phyloP scores from a whole-genome alignment of 2,113 vertebrate genomes.

The Anolis sagrei region DNA sequence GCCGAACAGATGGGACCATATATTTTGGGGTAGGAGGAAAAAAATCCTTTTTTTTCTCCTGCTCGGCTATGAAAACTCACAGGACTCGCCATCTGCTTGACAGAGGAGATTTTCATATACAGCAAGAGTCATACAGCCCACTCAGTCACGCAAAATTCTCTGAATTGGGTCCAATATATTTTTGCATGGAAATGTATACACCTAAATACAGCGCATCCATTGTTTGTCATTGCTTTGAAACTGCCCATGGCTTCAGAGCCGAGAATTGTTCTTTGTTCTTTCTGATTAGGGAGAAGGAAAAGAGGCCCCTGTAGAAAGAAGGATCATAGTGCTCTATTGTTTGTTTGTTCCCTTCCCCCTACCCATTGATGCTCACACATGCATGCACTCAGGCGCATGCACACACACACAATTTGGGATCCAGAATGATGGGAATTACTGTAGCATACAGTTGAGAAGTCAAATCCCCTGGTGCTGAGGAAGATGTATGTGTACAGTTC shows the following conservation, averaged over 20 bases:
- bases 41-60: neutral
- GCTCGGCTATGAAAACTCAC: neutral
- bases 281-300: conserved; percentile 55
- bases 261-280: conserved; percentile 54
- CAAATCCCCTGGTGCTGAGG: conserved; percentile 13
- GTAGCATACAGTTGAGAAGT: conserved; percentile 31
- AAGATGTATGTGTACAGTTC: conserved; percentile 3
- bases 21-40: neutral
- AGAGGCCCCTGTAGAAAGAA: conserved; percentile 49
- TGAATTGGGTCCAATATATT: conserved; percentile 37
- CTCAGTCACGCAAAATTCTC: conserved; percentile 13
- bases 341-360: conserved; percentile 12
- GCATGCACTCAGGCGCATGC: neutral
- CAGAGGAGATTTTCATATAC: neutral
- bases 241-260: conserved; percentile 50
- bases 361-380: neutral
- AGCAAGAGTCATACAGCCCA: neutral
- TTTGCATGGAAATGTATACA: conserved; percentile 28
- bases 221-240: conserved; percentile 41
- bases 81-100: conserved; percentile 3
- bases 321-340: conserved; percentile 36
- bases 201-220: conserved; percentile 24
- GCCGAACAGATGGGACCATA: neutral
- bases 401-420: conserved; percentile 37
- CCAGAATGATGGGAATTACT: conserved; percentile 47